A percentile compares a stretch with the other conserved stretches of the same genome.
Evolutionary conservation across 2,888 invertebrate species (phyloP).

Genomic region (Nomada ruficornis): DNA sequence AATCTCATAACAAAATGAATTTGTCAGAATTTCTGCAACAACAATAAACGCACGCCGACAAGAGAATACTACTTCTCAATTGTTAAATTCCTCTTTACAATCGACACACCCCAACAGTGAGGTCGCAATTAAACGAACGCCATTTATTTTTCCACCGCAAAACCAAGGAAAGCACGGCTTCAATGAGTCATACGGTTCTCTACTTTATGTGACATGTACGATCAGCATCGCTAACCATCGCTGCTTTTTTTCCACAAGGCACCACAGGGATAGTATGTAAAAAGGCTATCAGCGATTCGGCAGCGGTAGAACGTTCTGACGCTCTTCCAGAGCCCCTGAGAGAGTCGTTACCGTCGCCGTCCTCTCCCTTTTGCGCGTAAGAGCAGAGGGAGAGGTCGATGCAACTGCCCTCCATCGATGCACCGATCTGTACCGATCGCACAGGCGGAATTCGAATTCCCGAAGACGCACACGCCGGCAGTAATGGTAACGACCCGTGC

Average conservation of each 20-base stretch:
- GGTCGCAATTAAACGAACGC: not conserved
- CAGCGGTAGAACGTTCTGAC: slow-evolving; percentile 34
- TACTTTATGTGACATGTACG: slow-evolving; percentile 55
- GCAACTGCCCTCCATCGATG: slow-evolving; percentile 41
- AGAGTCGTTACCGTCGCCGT: slow-evolving; percentile 70
- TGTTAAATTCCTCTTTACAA: not conserved
- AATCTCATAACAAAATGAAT: too few species aligned
- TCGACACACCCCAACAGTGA: not conserved
- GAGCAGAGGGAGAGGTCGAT: slow-evolving; percentile 41
- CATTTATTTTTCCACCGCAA: not conserved
- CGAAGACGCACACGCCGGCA: slow-evolving; percentile 50
- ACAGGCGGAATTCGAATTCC: slow-evolving; percentile 50
- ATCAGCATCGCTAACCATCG: slow-evolving; percentile 32
- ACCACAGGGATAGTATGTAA: slow-evolving; percentile 62
- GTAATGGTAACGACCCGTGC: slow-evolving; percentile 48
- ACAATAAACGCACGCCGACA: not conserved
- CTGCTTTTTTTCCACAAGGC: slow-evolving; percentile 26
- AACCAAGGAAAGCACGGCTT: not conserved
- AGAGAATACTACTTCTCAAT: not conserved
- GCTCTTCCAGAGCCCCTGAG: slow-evolving; percentile 66
- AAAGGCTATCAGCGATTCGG: slow-evolving; percentile 61
- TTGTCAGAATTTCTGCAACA: too few species aligned
- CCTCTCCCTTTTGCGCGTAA: slow-evolving; percentile 39
- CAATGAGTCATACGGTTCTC: slow-evolving; percentile 49
- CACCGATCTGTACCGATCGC: slow-evolving; percentile 40